Conservation (phyloP, 2,113 vertebrate genomes). For the Alosa alosa region DNA sequence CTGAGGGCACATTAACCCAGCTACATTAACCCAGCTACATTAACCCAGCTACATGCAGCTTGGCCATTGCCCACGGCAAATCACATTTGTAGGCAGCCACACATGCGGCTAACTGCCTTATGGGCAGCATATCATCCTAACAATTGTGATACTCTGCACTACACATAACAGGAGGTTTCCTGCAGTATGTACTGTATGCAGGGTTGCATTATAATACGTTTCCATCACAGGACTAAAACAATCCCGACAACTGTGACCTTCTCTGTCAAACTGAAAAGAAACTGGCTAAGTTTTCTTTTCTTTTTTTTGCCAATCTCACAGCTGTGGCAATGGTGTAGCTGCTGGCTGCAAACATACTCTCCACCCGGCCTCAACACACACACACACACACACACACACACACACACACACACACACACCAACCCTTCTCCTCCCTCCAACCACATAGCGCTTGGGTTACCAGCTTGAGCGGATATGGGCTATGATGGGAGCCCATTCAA, state of each 20-base stretch:
- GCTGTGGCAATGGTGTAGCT: not conserved
- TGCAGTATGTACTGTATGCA: not conserved
- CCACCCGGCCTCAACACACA: no score
- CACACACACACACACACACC: no score
- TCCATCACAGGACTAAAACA: not conserved
- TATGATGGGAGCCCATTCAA: not conserved
- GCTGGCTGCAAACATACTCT: not conserved
- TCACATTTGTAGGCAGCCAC: not conserved
- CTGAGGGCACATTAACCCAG: not conserved
- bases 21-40: not conserved
- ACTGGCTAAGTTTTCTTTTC: not conserved
- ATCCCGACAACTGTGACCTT: not conserved
- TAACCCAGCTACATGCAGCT: not conserved
- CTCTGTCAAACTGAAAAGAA: not conserved
- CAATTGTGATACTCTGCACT: not conserved
- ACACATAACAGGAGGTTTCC: no score
- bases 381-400: no score
- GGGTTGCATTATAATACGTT: not conserved
- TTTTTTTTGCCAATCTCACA: not conserved
- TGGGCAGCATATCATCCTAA: not conserved
- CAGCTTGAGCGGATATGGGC: not conserved
- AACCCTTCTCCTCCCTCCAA: not conserved
- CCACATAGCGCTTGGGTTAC: not conserved
- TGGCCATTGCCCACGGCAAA: not conserved
- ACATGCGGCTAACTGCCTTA: not conserved